phyloP scores from a whole-genome alignment of 2,797 vertebrate genomes.

The Malacoraja senta region DNA sequence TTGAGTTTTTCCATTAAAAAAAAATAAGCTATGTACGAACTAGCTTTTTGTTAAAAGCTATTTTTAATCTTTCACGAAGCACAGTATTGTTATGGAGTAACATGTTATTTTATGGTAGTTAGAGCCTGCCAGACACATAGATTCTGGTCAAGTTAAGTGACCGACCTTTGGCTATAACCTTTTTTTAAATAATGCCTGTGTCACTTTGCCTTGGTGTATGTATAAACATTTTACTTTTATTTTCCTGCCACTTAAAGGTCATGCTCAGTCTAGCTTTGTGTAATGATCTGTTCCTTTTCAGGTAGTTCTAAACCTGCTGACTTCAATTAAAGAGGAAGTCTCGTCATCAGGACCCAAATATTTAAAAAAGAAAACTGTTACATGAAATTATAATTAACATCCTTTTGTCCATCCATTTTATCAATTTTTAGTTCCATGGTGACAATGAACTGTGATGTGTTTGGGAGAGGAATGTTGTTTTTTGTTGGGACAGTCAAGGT shows the following conservation, averaged over 20 bases:
- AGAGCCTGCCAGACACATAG: conserved; percentile 61
- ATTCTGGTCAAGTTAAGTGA: conserved; percentile 57
- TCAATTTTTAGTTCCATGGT: conserved; percentile 2
- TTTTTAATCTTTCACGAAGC: conserved; percentile 83
- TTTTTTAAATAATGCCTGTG: conserved; percentile 55
- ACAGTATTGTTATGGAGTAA: conserved; percentile 86
- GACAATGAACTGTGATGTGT: not conserved
- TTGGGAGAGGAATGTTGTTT: not conserved
- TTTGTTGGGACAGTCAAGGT: not conserved
- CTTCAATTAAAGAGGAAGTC: conserved; percentile 30
- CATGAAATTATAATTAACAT: conserved; percentile 30
- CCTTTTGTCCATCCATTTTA: conserved; percentile 19
- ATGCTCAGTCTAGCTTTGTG: conserved; percentile 58
- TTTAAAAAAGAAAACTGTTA: conserved; percentile 9
- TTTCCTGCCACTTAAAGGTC: conserved; percentile 59
- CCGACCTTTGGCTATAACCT: conserved; percentile 49
- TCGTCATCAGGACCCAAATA: conserved; percentile 9
- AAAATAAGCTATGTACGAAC: conserved; percentile 66
- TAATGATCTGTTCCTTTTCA: conserved; percentile 47
- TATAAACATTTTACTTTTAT: conserved; percentile 56
- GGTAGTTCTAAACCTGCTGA: conserved; percentile 59
- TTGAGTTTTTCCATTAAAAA: conserved; percentile 61
- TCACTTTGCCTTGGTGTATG: conserved; percentile 55
- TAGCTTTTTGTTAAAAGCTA: conserved; percentile 79
- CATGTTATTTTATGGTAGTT: conserved; percentile 67